phyloP scores from a whole-genome alignment of 2,113 vertebrate species.

The Melospiza georgiana region DNA sequence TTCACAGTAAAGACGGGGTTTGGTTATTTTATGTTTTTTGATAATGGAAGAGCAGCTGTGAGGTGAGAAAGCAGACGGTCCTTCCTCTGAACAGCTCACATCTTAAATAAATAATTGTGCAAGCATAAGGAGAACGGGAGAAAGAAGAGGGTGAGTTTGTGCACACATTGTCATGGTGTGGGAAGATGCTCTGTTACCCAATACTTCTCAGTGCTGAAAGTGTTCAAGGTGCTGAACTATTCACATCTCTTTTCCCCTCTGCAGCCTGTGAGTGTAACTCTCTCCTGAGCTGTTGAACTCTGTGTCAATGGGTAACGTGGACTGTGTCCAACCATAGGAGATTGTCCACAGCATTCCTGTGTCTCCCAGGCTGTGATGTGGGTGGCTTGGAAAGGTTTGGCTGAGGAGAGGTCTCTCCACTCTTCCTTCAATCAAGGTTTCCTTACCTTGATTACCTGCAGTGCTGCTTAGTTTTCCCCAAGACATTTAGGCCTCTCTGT shows the following conservation, averaged over 20 bases:
- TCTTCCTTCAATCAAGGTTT: background rate
- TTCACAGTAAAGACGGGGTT: background rate
- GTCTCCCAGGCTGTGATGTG: background rate
- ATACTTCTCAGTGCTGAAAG: background rate
- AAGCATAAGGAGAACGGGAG: background rate
- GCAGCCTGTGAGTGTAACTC: background rate
- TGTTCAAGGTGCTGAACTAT: background rate
- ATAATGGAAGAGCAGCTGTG: background rate
- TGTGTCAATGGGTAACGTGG: background rate
- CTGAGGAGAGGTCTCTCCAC: background rate
- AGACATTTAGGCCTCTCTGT: rapidly evolving
- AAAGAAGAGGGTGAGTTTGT: background rate
- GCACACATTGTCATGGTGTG: rapidly evolving
- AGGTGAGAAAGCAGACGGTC: background rate
- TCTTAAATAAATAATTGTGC: background rate
- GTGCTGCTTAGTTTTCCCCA: background rate
- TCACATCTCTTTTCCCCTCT: background rate
- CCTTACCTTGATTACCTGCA: background rate
- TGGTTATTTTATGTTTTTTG: background rate
- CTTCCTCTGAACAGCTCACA: background rate
- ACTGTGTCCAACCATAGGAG: rapidly evolving
- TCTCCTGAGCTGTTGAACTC: background rate
- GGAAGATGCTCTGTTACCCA: background rate
- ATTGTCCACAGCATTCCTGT: background rate
- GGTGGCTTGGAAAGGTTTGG: background rate